Conservation (phyloP, 2,113 vertebrate genomes). For the Ammodytes marinus region DNA sequence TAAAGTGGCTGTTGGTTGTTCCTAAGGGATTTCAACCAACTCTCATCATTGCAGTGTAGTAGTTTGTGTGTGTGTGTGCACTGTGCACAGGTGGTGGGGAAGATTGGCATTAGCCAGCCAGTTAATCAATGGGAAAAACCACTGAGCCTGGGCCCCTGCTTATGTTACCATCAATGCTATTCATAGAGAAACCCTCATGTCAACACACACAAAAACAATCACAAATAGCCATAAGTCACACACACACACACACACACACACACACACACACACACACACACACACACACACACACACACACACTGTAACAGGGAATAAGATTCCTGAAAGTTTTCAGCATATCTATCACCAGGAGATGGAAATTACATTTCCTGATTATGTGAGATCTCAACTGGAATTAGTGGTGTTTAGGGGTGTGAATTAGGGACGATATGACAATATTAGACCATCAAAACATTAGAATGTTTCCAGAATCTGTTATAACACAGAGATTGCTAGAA, state of each 20-base stretch:
- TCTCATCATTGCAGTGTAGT: constrained; percentile 66
- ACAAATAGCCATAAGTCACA: constrained; percentile 26
- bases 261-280: too few species aligned
- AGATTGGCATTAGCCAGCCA: constrained; percentile 94
- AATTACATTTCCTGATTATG: too few species aligned
- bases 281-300: too few species aligned
- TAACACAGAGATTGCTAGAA: too few species aligned
- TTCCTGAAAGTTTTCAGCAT: too few species aligned
- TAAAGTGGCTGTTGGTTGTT: constrained; percentile 63
- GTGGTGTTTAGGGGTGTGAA: too few species aligned
- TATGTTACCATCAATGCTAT: constrained; percentile 74
- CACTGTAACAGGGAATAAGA: too few species aligned
- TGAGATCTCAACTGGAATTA: too few species aligned
- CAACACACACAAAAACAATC: constrained; percentile 24
- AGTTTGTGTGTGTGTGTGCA: constrained; percentile 50
- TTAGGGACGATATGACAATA: too few species aligned
- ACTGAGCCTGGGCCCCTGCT: constrained; percentile 91
- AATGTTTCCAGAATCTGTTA: too few species aligned
- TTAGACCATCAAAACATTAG: too few species aligned
- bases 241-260: neutral
- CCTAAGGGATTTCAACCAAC: constrained; percentile 73
- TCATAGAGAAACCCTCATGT: constrained; percentile 63
- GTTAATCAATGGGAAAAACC: constrained; percentile 98
- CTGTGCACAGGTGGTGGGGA: constrained; percentile 77
- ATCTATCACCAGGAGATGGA: too few species aligned